phyloP scores from a whole-genome alignment of 2,797 vertebrate genomes.

The Anisognathus igniventris region DNA sequence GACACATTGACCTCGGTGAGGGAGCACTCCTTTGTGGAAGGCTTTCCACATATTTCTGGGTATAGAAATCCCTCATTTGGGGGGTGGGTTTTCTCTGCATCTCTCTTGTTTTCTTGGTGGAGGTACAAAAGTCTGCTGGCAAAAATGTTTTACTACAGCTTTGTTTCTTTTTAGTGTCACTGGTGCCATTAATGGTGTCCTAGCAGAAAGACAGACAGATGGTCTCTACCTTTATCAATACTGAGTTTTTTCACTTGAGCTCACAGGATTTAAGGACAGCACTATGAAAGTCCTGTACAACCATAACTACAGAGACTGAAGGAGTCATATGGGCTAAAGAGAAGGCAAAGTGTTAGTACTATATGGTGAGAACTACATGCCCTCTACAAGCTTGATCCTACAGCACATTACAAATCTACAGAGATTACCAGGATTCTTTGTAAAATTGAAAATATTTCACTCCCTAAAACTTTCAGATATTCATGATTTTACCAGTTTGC shows the following conservation, averaged over 20 bases:
- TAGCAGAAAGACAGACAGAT: background rate
- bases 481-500: background rate
- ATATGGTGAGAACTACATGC: accelerated
- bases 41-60: background rate
- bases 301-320: background rate
- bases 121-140: background rate
- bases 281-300: background rate
- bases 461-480: background rate
- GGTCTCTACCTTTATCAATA: background rate
- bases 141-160: background rate
- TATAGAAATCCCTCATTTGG: background rate
- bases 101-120: background rate
- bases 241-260: background rate
- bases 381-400: background rate
- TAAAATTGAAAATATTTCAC: background rate
- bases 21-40: background rate
- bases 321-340: background rate
- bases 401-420: background rate
- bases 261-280: background rate
- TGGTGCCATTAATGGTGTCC: background rate
- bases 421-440: background rate
- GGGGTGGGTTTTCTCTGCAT: background rate
- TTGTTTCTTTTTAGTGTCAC: background rate
- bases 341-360: background rate
- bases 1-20: background rate